phyloP scores from a whole-genome alignment of 2,888 invertebrate species.

The Eilema griseolum region DNA sequence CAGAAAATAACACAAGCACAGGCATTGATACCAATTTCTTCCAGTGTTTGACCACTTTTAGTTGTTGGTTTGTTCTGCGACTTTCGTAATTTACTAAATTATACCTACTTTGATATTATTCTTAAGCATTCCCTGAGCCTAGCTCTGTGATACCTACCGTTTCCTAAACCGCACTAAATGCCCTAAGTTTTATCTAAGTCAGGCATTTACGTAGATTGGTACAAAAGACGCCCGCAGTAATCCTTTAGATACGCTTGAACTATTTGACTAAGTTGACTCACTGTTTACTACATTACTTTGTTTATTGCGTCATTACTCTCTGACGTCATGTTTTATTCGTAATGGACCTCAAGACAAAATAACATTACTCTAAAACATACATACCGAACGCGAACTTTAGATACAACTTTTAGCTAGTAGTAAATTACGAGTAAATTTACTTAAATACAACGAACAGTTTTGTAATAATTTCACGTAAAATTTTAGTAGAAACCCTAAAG shows the following conservation, averaged over 20 bases:
- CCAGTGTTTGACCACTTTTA: too few relatives aligned
- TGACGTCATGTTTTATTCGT: conserved; percentile 12
- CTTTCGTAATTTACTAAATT: not conserved
- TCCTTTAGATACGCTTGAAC: conserved; percentile 27
- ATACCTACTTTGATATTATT: not conserved
- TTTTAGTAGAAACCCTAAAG: too few relatives aligned
- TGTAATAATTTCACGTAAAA: too few relatives aligned
- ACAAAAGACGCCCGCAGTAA: conserved; percentile 29
- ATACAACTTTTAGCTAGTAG: too few relatives aligned
- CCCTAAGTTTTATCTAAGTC: conserved; percentile 16
- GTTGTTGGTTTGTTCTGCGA: not conserved
- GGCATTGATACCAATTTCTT: too few relatives aligned
- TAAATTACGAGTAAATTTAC: too few relatives aligned
- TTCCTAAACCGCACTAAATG: conserved; percentile 2
- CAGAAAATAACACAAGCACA: too few relatives aligned
- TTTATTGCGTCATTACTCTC: conserved; percentile 16
- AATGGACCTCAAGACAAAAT: not conserved
- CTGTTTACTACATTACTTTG: conserved; percentile 10
- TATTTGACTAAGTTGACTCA: conserved; percentile 28
- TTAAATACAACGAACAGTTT: too few relatives aligned
- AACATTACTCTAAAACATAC: not conserved
- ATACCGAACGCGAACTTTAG: not conserved
- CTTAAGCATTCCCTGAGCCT: not conserved
- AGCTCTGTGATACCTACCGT: not conserved
- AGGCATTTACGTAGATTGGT: conserved; percentile 27